Evolutionary conservation across 2,113 vertebrate species (phyloP), one percentile per base, ranked within the genome.

Genomic region (Nettapus auritus): DNA sequence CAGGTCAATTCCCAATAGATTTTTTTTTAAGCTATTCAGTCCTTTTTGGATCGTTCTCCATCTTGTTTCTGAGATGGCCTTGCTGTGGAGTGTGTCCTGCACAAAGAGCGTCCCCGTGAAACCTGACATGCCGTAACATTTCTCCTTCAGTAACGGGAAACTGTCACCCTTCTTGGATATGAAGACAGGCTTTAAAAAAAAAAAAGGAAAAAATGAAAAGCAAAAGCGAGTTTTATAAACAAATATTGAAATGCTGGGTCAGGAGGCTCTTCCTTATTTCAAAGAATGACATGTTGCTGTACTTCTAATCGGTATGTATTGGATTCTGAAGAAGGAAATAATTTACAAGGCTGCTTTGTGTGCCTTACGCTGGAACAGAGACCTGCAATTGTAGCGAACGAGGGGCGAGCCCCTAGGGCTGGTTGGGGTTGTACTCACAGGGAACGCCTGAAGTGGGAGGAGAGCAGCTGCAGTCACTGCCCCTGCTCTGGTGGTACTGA

Each of bases 251-350:
- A 53, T 28, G 34, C 11, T 69, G 69, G 59, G 22, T 73, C 60
- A 79, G 88, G 78, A 76, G 96, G 59, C 34, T 70, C 78, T 82
- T 96, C 88, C 40, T 95, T 70, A 36, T 78, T 85, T 93, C 52
- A 71, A 76, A 90, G 79, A 78, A 86, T 74, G 25, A 79, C 90
- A 53, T 89, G 62, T 82, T 96, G 60, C 78, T 88, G 73, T 93
- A 71, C 90, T 89, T 90, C 82, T 89, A 55, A 92, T 81, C 85
- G 81, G 90, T 82, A 59, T 44, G 48, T 56, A 20, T 90, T 93
- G 87, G 90, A 96, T 57, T 91, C 89, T 96, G 93, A 94, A 88
- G 94, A 90, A 95, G 48, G 94, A 88, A 96, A 91, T 93, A 28
- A 68, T 96, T 94, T 80, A 23, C 70, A 82, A 92, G 86, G 79